A percentile compares a stretch with the other conserved stretches of the same genome.
phyloP scores from a whole-genome alignment of 2,888 invertebrate genomes.

The Mactromeris polynyma region DNA sequence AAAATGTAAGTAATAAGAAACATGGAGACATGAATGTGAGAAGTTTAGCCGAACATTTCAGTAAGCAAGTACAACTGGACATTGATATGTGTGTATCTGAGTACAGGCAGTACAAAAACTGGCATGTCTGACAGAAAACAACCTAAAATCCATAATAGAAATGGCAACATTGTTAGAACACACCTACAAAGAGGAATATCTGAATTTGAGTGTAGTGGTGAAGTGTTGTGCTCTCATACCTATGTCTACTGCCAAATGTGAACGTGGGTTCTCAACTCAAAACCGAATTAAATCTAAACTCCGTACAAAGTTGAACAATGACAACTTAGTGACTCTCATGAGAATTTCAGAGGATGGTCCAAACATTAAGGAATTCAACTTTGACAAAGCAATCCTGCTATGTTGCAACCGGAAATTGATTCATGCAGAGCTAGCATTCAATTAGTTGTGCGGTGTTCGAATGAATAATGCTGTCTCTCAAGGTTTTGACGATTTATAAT shows the following conservation, averaged over 20 bases:
- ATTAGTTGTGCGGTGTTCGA: too few relatives aligned
- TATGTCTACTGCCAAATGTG: constrained; percentile 36
- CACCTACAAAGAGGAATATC: too few relatives aligned
- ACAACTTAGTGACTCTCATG: constrained; percentile 14
- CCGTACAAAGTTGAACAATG: constrained; percentile 7
- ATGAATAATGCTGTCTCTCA: too few relatives aligned
- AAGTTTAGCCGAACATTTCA: constrained; percentile 13
- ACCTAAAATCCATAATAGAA: not conserved
- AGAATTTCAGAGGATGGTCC: constrained; percentile 52
- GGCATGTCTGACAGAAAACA: not conserved
- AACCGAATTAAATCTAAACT: constrained; percentile 44
- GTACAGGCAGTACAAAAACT: constrained; percentile 36
- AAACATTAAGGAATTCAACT: constrained; percentile 25
- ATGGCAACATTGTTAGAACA: not conserved
- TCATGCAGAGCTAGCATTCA: too few relatives aligned
- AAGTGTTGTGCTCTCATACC: constrained; percentile 29
- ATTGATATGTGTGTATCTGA: constrained; percentile 17
- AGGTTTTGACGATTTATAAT: too few relatives aligned
- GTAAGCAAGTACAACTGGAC: not conserved
- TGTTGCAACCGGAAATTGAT: too few relatives aligned
- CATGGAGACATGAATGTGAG: not conserved
- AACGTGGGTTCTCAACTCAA: constrained; percentile 50
- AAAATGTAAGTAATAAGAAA: not conserved
- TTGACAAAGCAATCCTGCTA: not conserved
- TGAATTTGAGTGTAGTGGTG: constrained; percentile 9